phyloP scores from a whole-genome alignment of 1,140 invertebrate genomes.

The Xylocopa sonorina region DNA sequence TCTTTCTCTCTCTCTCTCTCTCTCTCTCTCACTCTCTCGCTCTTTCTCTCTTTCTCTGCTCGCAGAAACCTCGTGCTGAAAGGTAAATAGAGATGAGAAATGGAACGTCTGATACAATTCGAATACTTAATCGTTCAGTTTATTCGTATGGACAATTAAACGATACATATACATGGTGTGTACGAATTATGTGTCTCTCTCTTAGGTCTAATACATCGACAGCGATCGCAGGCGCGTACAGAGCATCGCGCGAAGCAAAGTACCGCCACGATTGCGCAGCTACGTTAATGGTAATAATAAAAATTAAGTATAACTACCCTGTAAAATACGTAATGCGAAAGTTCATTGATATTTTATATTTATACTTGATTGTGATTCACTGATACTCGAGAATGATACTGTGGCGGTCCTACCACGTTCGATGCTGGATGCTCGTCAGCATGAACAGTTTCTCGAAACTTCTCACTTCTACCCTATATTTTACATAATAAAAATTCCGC shows the following conservation, averaged over 20 bases:
- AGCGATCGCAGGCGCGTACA: slow-evolving; percentile 65
- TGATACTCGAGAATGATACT: slow-evolving; percentile 69
- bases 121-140: slow-evolving; percentile 74
- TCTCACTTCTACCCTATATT: too few species aligned
- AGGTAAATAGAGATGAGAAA: neutral
- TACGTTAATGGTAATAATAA: slow-evolving; percentile 72
- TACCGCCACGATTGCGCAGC: slow-evolving; percentile 65
- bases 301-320: slow-evolving; percentile 77
- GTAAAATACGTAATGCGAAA: slow-evolving; percentile 78
- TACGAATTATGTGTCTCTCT: slow-evolving; percentile 76
- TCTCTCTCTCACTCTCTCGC: too few species aligned
- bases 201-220: slow-evolving; percentile 80
- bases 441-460: too few species aligned
- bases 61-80: neutral
- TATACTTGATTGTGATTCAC: slow-evolving; percentile 67
- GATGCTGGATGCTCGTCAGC: too few species aligned
- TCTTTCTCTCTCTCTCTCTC: too few species aligned
- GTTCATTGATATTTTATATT: slow-evolving; percentile 72
- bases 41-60: too few species aligned
- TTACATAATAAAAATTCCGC: too few species aligned
- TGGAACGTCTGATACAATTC: neutral
- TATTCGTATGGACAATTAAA: slow-evolving; percentile 79
- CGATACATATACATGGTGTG: slow-evolving; percentile 79
- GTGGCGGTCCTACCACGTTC: too few species aligned
- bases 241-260: slow-evolving; percentile 48